Conservation (phyloP, 2,113 vertebrate genomes). For the Rhombomys opimus region DNA sequence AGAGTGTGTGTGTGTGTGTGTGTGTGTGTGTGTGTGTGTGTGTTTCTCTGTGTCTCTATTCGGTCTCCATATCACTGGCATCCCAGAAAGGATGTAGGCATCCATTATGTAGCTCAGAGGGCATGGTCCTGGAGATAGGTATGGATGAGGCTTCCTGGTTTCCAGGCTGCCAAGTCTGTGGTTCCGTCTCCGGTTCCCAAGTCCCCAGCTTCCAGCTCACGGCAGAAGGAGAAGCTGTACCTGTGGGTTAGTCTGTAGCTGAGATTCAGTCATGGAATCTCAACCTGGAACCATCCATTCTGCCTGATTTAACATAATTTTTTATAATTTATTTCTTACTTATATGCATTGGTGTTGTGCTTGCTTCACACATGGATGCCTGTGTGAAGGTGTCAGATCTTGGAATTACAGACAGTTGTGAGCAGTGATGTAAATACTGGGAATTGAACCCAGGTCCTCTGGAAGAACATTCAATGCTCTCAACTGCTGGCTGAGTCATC, state of each 20-base stretch:
- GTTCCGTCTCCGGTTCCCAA: neutral
- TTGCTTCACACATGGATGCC: too few species aligned
- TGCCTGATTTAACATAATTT: neutral
- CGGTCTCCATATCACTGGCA: neutral
- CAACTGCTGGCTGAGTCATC: too few species aligned
- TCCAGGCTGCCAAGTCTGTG: neutral
- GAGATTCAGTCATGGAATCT: neutral
- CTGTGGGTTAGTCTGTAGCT: neutral
- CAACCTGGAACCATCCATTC: neutral
- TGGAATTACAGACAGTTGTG: too few species aligned
- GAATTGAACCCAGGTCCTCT: too few species aligned
- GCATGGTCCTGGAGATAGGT: neutral
- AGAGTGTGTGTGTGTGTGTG: neutral
- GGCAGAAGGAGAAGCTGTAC: neutral
- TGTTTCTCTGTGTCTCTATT: neutral
- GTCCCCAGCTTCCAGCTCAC: neutral
- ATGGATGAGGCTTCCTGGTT: neutral
- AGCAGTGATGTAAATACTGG: too few species aligned
- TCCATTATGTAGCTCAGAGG: neutral
- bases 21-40: neutral
- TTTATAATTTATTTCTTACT: too few species aligned
- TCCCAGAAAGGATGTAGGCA: neutral
- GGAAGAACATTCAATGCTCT: too few species aligned
- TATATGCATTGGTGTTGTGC: too few species aligned
- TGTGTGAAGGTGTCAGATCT: too few species aligned